Percentiles rank a stretch among this genome's conserved stretches.
phyloP scores from a whole-genome alignment of 2,888 invertebrate genomes.

The Steinernema carpocapsae region DNA sequence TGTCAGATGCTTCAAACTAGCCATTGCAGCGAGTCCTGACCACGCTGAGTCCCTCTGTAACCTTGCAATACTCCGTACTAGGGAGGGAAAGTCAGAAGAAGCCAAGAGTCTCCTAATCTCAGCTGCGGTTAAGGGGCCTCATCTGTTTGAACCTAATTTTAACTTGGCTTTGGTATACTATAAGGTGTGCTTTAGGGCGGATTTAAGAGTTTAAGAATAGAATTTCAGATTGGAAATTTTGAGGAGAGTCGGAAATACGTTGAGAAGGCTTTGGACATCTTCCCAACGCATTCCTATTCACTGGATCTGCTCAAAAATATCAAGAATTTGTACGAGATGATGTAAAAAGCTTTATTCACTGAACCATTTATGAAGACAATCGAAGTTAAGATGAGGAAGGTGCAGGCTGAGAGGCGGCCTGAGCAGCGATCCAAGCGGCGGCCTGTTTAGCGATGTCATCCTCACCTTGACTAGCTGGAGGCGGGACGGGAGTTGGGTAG shows the following conservation, averaged over 20 bases:
- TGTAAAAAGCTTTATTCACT: no score
- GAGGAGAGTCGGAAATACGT: conserved; percentile 76
- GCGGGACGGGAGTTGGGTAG: conserved; percentile 56
- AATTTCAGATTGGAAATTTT: conserved; percentile 68
- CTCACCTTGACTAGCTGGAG: conserved; percentile 47
- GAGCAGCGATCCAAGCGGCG: neutral
- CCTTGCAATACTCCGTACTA: conserved; percentile 73
- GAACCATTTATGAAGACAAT: no score
- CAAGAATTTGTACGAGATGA: conserved; percentile 22
- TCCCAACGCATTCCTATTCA: conserved; percentile 76
- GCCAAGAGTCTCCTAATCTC: conserved; percentile 78
- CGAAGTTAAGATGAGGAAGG: conserved; percentile 40
- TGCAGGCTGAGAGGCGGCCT: conserved; percentile 44
- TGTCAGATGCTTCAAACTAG: conserved; percentile 80
- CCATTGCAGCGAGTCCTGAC: conserved; percentile 79
- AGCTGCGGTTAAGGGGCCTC: conserved; percentile 72
- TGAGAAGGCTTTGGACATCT: conserved; percentile 75
- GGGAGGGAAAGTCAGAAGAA: conserved; percentile 63
- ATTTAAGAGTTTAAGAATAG: no score
- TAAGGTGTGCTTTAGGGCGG: conserved; percentile 70
- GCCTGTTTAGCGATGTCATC: conserved; percentile 39
- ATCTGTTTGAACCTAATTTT: conserved; percentile 76
- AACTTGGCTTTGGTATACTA: conserved; percentile 75
- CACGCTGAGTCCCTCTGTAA: conserved; percentile 87
- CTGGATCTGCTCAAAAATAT: conserved; percentile 21